phyloP scores from a whole-genome alignment of 2,797 vertebrate genomes.

The Poeciliopsis gracilis region DNA sequence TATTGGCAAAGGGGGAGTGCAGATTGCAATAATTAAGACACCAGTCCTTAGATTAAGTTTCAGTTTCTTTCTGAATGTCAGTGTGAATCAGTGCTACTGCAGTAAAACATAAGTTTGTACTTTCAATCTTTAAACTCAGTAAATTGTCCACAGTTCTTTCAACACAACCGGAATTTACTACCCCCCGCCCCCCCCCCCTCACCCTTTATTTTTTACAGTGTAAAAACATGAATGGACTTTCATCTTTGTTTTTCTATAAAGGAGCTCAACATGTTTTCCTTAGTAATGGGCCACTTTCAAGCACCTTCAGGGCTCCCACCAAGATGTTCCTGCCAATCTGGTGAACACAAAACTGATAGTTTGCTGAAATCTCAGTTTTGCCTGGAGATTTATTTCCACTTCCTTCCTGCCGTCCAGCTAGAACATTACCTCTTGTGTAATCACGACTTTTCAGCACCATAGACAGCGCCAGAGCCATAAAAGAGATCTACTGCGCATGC shows the following conservation, averaged over 20 bases:
- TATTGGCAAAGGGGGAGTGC: background rate
- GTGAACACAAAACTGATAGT: constrained; percentile 60
- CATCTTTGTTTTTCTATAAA: background rate
- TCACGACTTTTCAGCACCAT: constrained; percentile 68
- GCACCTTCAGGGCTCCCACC: constrained; percentile 39
- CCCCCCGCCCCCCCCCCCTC: too few relatives aligned
- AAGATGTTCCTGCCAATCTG: constrained; percentile 52
- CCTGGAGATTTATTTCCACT: constrained; percentile 64
- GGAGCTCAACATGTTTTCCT: constrained; percentile 26
- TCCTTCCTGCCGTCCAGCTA: constrained; percentile 48
- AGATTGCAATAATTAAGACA: background rate
- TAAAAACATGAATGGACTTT: background rate
- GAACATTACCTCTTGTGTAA: constrained; percentile 70
- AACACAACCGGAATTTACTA: background rate
- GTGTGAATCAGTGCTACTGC: background rate
- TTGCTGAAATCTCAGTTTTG: constrained; percentile 65
- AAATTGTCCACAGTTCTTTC: background rate
- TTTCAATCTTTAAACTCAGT: background rate
- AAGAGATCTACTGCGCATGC: constrained; percentile 61
- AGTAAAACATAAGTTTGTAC: background rate
- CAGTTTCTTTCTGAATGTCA: background rate
- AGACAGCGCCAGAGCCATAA: constrained; percentile 68
- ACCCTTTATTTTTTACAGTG: too few relatives aligned
- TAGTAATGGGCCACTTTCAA: constrained; percentile 40
- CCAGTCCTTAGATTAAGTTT: background rate